Base-by-base conservation (phyloP, 1,140 invertebrate species). In the Caenorhabditis briggsae region DNA sequence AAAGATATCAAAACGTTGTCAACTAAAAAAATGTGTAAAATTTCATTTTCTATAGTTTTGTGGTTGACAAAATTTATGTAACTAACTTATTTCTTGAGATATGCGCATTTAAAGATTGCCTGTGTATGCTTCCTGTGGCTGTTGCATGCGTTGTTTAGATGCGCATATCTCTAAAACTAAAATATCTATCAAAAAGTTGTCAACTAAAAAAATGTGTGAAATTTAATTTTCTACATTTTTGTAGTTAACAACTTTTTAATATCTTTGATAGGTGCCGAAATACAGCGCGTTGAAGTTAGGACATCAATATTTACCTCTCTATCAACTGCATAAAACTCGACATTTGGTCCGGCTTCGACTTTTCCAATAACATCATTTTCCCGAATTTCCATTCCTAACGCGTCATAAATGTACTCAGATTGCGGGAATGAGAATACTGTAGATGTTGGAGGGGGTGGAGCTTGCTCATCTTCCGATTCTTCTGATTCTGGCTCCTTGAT, bases 291-390 rank as follows among this genome's bases (percentile, higher is more conserved):
- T n/a, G n/a, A n/a, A n/a, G n/a, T n/a, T n/a, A n/a, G n/a, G n/a
- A n/a, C n/a, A n/a, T n/a, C n/a, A n/a, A n/a, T n/a, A n/a, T n/a
- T n/a, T n/a, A n/a, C 85, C 78, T 86, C 70, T 64, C 85, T 82
- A 50, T 82, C 85, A 20, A 86, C 48, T 25, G 64, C 85, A 64
- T 82, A 86, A 50, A 86, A 55, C 56, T 86, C 64, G n/a, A 64
- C 33, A 50, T 78, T 85, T 18, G 74, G 74, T n/a, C 25, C 41
- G 5, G 85, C 85, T 11, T 55, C 85, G 16, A 86, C 78, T 83
- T 55, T 48, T 48, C 85, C 85, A 48, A 86, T 25, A 0, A 86
- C 59, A 33, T 86, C 85, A 41, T 86, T 74, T 33, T 86, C 85
- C 18, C n/a, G 23, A 11, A 74, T 46, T 48, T 82, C 64, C 70